Evolutionary conservation across 2,888 invertebrate species (phyloP), one percentile per base, ranked within the genome.

Genomic region (Dichetophora obliterata): DNA sequence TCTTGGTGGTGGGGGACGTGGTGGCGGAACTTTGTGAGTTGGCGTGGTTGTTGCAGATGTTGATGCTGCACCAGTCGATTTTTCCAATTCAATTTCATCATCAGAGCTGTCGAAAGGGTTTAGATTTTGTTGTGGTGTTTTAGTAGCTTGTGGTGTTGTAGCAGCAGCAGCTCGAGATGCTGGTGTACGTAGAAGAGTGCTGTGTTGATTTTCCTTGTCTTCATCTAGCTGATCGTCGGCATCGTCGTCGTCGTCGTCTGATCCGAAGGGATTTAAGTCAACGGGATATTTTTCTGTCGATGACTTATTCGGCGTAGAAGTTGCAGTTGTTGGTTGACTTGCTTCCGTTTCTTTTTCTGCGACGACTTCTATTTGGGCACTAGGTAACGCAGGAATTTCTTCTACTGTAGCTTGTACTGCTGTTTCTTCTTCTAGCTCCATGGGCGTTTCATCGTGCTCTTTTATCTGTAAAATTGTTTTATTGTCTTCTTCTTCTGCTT

Each of bases 181-280:
- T 11, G 57, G 71, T 37, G 66, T 50, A 31, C 27, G 69, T 19
- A 59, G 14, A 14, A 11, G n/a, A 19, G 43, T 24, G 43, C 16
- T 19, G 14, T 54, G 3, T 27, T 65, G 57, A 61, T 80, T 80
- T 75, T 81, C 80, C 82, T 84, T 90, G 81, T 88, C 88, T n/a
- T 83, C 61, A 54, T 82, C 79, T 19, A n/a, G 9, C 6, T 77
- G 54, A 3, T 71, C 19, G 16, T 70, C 84, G 84, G n/a, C 86
- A 68, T 91, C 90, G 72, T 89, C 90, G 63, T 90, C 90, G 59
- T 92, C 92, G 34, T 91, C 91, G 75, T 94, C 94, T 82, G 93
- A 94, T 50, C 92, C 93, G 89, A 97, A 97, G 5, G 96, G 96
- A 91, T 97, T 96, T 80, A 96, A 90, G 85, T 94, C 92, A 80